Evolutionary conservation across 2,797 vertebrate species (phyloP).

Genomic region (Gymnoscopelus microlampas): DNA sequence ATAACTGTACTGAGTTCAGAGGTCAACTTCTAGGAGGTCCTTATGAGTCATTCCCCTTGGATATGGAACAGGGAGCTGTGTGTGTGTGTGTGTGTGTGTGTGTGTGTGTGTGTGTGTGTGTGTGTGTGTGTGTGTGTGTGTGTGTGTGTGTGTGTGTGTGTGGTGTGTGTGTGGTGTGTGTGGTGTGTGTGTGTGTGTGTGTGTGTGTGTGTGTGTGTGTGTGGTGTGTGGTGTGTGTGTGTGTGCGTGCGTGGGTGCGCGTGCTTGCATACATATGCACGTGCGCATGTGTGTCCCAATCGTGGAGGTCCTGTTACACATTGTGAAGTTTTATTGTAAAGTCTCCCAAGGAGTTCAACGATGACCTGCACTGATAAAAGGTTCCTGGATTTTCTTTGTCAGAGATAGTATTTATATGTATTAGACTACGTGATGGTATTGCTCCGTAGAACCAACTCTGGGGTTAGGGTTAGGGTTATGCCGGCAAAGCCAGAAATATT

Average conservation of each 20-base stretch:
- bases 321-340: slow-evolving; percentile 33
- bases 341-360: slow-evolving; percentile 20
- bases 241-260: too few species aligned
- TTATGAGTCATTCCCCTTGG: slow-evolving; percentile 21
- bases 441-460: not conserved
- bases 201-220: slow-evolving; percentile 8
- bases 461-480: too few species aligned
- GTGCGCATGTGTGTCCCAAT: slow-evolving; percentile 1
- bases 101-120: slow-evolving; percentile 26
- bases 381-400: not conserved
- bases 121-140: slow-evolving; percentile 45
- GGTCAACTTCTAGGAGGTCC: slow-evolving; percentile 62
- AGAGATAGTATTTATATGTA: not conserved
- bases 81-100: slow-evolving; percentile 16
- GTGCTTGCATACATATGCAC: not conserved
- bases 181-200: slow-evolving; percentile 13
- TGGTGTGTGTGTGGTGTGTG: not conserved
- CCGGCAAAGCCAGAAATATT: slow-evolving; percentile 7
- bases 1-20: slow-evolving; percentile 44
- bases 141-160: slow-evolving; percentile 36
- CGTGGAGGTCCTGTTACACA: slow-evolving; percentile 15
- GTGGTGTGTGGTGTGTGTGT: too few species aligned
- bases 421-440: not conserved
- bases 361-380: not conserved
- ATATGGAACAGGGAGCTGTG: not conserved